Evolutionary conservation across 1,140 invertebrate genomes (phyloP), one percentile per base, ranked within the genome.

Genomic region (Pseudomyrmex concolor): DNA sequence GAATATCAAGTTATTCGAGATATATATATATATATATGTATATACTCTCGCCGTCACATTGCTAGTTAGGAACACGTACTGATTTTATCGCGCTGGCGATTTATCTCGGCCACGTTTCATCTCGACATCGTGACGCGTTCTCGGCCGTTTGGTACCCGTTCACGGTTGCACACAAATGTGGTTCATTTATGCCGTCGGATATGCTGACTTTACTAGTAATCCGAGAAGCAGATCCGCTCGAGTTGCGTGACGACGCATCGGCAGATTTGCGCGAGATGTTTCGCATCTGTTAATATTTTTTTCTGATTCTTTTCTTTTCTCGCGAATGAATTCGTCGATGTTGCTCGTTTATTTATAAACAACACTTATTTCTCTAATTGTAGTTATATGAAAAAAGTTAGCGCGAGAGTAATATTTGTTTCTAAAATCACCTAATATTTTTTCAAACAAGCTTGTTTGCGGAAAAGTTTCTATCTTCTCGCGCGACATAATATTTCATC

Each of bases 51-150:
- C 13, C 50, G 63, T 43, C 68, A 34, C 45, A 76, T 81, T 19
- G 57, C 67, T 72, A 57, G 60, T 83, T 85, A 68, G 63, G 81
- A 66, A 54, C 72, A 25, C 60, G 54, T 72, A 72, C 50, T 57
- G 66, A 64, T 68, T 76, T 83, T 72, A 78, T 77, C 51, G 72
- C 50, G 48, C 50, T 7, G 8, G 19, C 73, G 59, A 76, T 76
- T 76, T 63, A 76, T 60, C 45, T 60, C n/a, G 60, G 60, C 43
- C 60, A 76, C 60, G 48, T 64, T 76, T 64, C 45, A 60, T 50
- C 55, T 67, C 48, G 19, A 10, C 50, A 25, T 25, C 71, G 45
- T 19, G 64, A 60, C 64, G 64, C 50, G 72, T 64, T 84, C 59
- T 12, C 45, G 70, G 62, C 57, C 80, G 57, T 63, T 83, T 73